These are phyloP conservation scores for Manis javanica DNA, from an alignment of 2,797 vertebrate genomes.

Conservation along the genomic window DNA sequence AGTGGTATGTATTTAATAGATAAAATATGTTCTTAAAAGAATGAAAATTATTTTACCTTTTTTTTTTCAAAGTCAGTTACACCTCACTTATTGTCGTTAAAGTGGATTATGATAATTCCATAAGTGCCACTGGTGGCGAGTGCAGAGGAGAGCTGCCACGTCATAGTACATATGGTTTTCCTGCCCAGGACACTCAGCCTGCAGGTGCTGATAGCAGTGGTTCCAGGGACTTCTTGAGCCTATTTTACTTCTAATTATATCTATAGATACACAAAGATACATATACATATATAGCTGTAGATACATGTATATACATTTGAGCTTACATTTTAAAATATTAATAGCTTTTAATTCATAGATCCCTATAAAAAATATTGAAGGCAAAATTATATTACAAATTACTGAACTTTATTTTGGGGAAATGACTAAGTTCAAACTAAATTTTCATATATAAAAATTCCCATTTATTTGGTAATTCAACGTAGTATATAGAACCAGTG, in stretches of 20 bases:
- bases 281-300: not conserved
- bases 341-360: conserved; percentile 5
- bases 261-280: not conserved
- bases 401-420: conserved; percentile 36
- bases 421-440: conserved; percentile 18
- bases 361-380: not conserved
- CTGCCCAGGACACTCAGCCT: not conserved
- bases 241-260: not conserved
- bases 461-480: not conserved
- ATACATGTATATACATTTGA: not conserved
- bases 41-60: conserved; percentile 49
- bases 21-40: not conserved
- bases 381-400: conserved; percentile 12
- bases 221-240: not conserved
- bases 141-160: not conserved
- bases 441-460: conserved; percentile 46
- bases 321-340: conserved; percentile 39
- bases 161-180: not conserved
- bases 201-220: not conserved
- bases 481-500: not conserved
- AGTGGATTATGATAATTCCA: not conserved
- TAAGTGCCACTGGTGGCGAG: not conserved
- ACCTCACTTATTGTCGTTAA: not conserved
- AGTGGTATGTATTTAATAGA: conserved; percentile 89
- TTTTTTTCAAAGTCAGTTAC: not conserved